phyloP scores from a whole-genome alignment of 2,113 vertebrate species.

The Pipa parva region DNA sequence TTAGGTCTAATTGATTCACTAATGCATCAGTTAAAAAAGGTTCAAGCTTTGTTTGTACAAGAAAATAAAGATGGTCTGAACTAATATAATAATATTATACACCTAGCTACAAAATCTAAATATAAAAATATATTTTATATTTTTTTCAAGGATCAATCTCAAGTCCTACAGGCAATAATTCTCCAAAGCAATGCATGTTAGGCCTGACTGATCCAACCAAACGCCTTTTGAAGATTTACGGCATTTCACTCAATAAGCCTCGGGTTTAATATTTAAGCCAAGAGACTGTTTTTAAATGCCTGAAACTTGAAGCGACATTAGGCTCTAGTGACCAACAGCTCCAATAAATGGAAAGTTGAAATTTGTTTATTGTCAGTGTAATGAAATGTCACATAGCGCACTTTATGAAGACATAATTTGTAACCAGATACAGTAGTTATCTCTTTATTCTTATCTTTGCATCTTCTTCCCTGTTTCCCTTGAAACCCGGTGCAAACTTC shows the following conservation, averaged over 20 bases:
- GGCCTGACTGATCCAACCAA: constrained; percentile 70
- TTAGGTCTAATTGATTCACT: no score
- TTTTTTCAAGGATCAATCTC: constrained; percentile 28
- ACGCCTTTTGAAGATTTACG: constrained; percentile 70
- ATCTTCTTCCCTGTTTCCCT: constrained; percentile 29
- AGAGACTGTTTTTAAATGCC: constrained; percentile 63
- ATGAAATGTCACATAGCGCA: constrained; percentile 45
- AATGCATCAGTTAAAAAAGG: no score
- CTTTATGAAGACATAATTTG: constrained; percentile 50
- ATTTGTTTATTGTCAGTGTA: constrained; percentile 49
- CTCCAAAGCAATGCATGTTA: constrained; percentile 64
- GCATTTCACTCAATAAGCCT: constrained; percentile 64
- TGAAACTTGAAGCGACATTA: constrained; percentile 59
- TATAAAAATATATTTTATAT: no score
- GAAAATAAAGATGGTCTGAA: no score
- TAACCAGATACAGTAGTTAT: constrained; percentile 43
- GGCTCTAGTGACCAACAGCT: constrained; percentile 59
- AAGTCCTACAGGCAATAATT: constrained; percentile 61
- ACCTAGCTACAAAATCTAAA: no score
- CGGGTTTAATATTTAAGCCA: constrained; percentile 67
- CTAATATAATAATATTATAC: no score
- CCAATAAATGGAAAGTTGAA: constrained; percentile 54
- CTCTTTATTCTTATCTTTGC: constrained; percentile 34
- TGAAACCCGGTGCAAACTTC: constrained; percentile 16
- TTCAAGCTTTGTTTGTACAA: no score